phyloP scores from a whole-genome alignment of 2,888 invertebrate species.

The Parnassius smintheus region DNA sequence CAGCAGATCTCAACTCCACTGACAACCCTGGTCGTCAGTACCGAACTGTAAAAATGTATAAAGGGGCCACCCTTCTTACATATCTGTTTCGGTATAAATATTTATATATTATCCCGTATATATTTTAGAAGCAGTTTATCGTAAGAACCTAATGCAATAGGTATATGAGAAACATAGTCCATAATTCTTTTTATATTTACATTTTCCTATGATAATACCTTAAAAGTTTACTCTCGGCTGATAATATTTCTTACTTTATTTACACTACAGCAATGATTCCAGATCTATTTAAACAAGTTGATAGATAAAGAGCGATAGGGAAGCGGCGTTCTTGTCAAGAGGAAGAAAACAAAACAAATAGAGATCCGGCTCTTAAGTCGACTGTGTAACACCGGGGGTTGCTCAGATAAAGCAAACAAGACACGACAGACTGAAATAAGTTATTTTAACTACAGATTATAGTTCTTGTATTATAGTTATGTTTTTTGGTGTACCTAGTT shows the following conservation, averaged over 20 bases:
- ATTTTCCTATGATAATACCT: slow-evolving; percentile 55
- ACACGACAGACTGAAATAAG: slow-evolving; percentile 32
- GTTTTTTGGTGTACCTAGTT: neutral
- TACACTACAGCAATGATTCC: slow-evolving; percentile 65
- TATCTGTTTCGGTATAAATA: no score
- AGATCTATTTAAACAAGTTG: slow-evolving; percentile 66
- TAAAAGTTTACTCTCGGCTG: slow-evolving; percentile 58
- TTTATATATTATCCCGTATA: neutral
- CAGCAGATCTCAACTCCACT: no score
- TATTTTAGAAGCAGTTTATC: slow-evolving; percentile 19
- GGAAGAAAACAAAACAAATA: slow-evolving; percentile 68
- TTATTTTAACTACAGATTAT: slow-evolving; percentile 36
- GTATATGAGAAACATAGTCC: slow-evolving; percentile 37
- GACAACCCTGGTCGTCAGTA: no score
- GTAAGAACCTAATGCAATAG: slow-evolving; percentile 25
- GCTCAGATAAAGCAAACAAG: slow-evolving; percentile 54
- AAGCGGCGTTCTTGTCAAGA: slow-evolving; percentile 65
- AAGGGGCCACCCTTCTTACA: no score
- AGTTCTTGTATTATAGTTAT: slow-evolving; percentile 3
- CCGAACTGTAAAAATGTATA: no score
- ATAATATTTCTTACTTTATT: slow-evolving; percentile 71
- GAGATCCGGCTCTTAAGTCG: slow-evolving; percentile 53
- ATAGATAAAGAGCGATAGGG: slow-evolving; percentile 71
- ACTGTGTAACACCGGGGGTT: slow-evolving; percentile 67
- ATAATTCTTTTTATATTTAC: slow-evolving; percentile 57